A percentile compares a stretch with the other conserved stretches of the same genome.
These are phyloP conservation scores for Drosophila parvula DNA, from an alignment of 1,140 invertebrate genomes.

Conservation along the genomic window DNA sequence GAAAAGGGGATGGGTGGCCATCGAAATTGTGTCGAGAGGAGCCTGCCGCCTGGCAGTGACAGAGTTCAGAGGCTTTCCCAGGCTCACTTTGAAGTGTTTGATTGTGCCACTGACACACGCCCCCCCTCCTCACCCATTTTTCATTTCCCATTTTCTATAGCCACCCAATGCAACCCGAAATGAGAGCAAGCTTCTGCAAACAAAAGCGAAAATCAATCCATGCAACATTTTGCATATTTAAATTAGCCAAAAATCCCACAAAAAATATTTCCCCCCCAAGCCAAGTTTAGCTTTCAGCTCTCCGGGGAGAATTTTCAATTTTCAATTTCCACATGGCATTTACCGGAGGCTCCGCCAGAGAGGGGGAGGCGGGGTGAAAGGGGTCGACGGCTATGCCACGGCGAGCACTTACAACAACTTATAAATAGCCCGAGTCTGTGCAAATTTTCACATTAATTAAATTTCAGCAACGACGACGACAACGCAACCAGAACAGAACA, in stretches of 20 bases:
- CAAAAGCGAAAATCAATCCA: constrained; percentile 51
- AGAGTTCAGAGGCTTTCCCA: constrained; percentile 45
- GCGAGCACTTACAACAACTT: constrained; percentile 80
- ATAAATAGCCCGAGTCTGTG: constrained; percentile 82
- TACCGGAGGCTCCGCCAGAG: constrained; percentile 3
- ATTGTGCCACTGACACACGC: constrained; percentile 43
- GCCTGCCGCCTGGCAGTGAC: constrained; percentile 41
- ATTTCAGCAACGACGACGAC: constrained; percentile 70
- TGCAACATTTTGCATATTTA: constrained; percentile 53
- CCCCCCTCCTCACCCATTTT: background rate
- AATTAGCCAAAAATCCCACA: constrained; percentile 32
- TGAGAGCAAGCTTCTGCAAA: constrained; percentile 37
- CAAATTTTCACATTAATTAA: constrained; percentile 84
- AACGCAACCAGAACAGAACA: constrained; percentile 46
- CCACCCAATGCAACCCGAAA: constrained; percentile 9
- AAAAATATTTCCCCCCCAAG: constrained; percentile 7
- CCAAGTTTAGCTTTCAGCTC: constrained; percentile 18
- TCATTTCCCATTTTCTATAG: constrained; percentile 17
- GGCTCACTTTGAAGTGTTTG: constrained; percentile 52
- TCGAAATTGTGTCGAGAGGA: constrained; percentile 48
- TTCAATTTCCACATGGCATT: constrained; percentile 51
- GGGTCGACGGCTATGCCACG: constrained; percentile 35
- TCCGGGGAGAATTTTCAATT: constrained; percentile 41
- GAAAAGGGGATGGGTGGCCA: constrained; percentile 7
- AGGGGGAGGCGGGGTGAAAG: background rate